Base-by-base conservation (phyloP, 1,140 invertebrate species). In the Drosophila arizonae region DNA sequence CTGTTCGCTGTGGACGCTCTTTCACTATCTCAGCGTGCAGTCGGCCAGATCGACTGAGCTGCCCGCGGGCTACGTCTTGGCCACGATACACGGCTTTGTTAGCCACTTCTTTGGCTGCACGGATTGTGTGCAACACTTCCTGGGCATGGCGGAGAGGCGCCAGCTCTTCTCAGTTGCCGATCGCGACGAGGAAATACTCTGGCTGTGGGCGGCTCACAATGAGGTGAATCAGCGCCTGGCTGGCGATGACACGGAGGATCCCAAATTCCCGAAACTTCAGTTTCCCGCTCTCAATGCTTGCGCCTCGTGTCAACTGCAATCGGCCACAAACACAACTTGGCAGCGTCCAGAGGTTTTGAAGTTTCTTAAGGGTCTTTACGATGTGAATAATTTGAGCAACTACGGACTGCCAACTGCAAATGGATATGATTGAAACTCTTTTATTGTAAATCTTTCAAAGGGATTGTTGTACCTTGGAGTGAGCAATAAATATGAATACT, bases 161-260 rank as follows among this genome's bases (percentile, higher is more conserved):
- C 93, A 95, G 52, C 92, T 96, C 50, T 93, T 93, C 39, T 93
- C 95, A 58, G 94, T 98, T 0, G 91, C 92, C 17, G 94, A 93
- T 36, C 92, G 93, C 41, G 93, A 96, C 58, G 95, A 97, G 55
- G 94, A 95, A 39, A 94, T 99, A 5, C 79, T 99, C 10, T 99
- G 98, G 97, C 92, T 99, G 2, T 99, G 98, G 98, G 93, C 93
- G 71, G 96, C 97, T 2, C 98, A 99, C 90, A 99, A 99, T 92
- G 94, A 95, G 90, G 97, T 97, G 0, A 99, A 99, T 91, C 92
- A 95, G 67, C 94, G 98, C 74, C 91, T 99, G 11, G 93, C 95
- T 39, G 95, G 96, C 0, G 97, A 98, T 91, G 36, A 93, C 3
- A 97, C 96, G 6, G 98, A 99, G 92, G 98, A 99, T 93, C 97